Percentiles rank a stretch among this genome's conserved stretches.
Evolutionary conservation across 2,113 vertebrate genomes (phyloP).

Genomic region (Vidua macroura): DNA sequence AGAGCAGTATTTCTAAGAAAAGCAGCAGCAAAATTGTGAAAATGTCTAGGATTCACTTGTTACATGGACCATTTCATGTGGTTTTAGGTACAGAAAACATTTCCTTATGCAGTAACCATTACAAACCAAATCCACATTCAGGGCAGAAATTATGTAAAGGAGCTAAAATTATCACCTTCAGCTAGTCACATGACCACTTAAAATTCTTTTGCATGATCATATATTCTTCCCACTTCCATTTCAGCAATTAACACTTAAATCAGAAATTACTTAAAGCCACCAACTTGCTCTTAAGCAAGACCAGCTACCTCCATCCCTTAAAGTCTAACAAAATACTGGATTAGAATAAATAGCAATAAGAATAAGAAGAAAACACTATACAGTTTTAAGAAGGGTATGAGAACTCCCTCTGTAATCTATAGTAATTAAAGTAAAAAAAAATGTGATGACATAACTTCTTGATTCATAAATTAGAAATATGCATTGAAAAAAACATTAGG

Average conservation of each 20-base stretch:
- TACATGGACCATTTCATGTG: neutral
- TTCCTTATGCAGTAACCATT: slow-evolving; percentile 22
- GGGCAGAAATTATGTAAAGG: slow-evolving; percentile 23
- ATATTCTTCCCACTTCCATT: neutral
- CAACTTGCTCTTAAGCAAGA: neutral
- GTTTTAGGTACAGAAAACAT: neutral
- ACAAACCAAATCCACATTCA: slow-evolving; percentile 18
- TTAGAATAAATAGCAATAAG: neutral
- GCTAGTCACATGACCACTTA: neutral
- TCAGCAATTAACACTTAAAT: neutral
- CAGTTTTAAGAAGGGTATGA: neutral
- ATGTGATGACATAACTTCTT: neutral
- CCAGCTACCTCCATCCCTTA: neutral
- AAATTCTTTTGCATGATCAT: neutral
- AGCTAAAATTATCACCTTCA: slow-evolving; percentile 23
- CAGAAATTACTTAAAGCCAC: neutral
- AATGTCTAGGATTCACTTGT: neutral
- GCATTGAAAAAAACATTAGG: neutral
- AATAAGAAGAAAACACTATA: neutral
- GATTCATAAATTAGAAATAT: neutral
- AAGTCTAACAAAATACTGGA: neutral
- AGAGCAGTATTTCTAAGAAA: neutral
- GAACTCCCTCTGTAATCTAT: neutral
- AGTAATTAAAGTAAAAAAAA: neutral
- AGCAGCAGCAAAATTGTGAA: neutral